Evolutionary conservation across 2,797 vertebrate species (phyloP).

Genomic region (Microctenopoma lineatum): DNA sequence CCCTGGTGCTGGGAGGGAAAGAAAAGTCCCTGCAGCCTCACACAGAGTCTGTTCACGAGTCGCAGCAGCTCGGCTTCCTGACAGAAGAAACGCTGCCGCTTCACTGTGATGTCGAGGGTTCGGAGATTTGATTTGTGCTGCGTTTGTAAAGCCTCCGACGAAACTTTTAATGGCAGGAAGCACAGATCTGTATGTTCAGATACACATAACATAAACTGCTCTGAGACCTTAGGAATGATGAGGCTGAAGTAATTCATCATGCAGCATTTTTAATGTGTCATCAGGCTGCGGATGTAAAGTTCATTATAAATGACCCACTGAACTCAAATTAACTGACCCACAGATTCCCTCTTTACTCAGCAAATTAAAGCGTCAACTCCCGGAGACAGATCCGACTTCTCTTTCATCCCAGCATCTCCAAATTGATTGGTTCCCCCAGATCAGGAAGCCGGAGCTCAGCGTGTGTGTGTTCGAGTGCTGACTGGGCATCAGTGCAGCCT

Average conservation of each 20-base stretch:
- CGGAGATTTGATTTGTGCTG: not conserved
- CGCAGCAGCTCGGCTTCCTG: not conserved
- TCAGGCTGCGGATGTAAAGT: not conserved
- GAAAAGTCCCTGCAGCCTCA: not conserved
- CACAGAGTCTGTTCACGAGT: not conserved
- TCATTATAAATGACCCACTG: not conserved
- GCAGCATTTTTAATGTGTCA: not conserved
- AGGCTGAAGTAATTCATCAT: no score
- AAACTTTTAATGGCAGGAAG: not conserved
- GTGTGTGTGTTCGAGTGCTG: constrained; percentile 43
- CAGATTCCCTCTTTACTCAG: not conserved
- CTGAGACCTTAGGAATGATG: no score
- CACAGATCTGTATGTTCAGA: no score
- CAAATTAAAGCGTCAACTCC: constrained; percentile 2
- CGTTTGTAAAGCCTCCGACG: not conserved
- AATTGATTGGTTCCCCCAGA: constrained; percentile 43
- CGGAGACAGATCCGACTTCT: not conserved
- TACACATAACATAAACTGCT: no score
- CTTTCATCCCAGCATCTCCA: constrained; percentile 7
- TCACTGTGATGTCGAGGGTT: not conserved
- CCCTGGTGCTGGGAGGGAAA: not conserved
- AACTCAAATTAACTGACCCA: constrained; percentile 12
- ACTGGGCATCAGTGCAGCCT: constrained; percentile 38
- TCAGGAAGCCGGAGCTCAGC: not conserved
- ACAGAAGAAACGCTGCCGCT: not conserved